Conservation (phyloP, 1,140 invertebrate genomes). For the Lineus longissimus region DNA sequence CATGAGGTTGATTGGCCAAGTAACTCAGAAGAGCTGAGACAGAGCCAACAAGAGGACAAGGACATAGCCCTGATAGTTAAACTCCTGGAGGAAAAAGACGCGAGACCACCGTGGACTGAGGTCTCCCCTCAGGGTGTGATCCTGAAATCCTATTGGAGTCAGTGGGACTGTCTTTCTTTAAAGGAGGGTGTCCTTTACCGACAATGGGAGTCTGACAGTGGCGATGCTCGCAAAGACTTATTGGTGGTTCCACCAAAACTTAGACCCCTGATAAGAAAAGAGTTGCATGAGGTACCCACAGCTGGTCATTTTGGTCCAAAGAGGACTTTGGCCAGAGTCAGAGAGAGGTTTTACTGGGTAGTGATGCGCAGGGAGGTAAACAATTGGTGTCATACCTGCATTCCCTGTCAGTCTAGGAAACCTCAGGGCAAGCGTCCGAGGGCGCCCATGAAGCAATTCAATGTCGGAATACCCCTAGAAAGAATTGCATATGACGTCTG, state of each 20-base stretch:
- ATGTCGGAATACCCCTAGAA: conserved; percentile 24
- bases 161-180: conserved; percentile 19
- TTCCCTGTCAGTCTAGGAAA: conserved; percentile 10
- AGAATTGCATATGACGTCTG: conserved; percentile 36
- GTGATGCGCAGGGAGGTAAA: conserved; percentile 8
- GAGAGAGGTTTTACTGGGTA: conserved; percentile 16
- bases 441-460: conserved; percentile 14
- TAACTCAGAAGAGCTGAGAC: no score
- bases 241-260: conserved; percentile 11
- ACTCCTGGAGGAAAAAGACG: no score
- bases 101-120: conserved; percentile 15
- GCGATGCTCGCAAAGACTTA: not conserved
- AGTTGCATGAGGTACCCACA: not conserved
- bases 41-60: no score
- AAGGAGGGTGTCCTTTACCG: conserved; percentile 16
- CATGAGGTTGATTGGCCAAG: no score
- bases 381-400: conserved; percentile 9
- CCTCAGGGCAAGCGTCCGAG: not conserved
- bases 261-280: conserved; percentile 8
- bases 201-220: conserved; percentile 11
- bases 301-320: conserved; percentile 6
- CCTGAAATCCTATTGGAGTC: conserved; percentile 18
- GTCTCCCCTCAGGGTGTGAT: conserved; percentile 1
- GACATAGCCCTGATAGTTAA: no score
- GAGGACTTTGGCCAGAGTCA: conserved; percentile 5